Evolutionary conservation across 2,797 vertebrate species (phyloP), one percentile per base, ranked within the genome.

Genomic region (Mastacembelus armatus): DNA sequence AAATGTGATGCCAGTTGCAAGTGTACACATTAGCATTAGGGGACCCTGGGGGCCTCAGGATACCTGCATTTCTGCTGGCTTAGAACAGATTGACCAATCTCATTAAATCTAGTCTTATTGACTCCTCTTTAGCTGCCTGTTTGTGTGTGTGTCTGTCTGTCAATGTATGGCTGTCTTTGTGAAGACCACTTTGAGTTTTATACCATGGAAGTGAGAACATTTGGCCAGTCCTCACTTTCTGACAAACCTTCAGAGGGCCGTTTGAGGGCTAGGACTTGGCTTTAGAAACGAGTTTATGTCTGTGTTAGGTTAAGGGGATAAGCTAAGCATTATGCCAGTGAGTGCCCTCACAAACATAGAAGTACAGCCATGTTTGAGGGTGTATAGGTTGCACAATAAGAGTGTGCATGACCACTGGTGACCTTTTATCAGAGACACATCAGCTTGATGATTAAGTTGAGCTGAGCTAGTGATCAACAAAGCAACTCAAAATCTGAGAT

Each of bases 61-160:
- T 71, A 71, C 66, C 48, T 78, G 56, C 38, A 47, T 52, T 71
- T 75, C 79, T 77, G 58, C 68, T 61, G 71, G 44, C 74, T 74
- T 68, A 60, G 73, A 44, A 84, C 64, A 43, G 56, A 86, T 81
- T 62, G 57, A 74, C 71, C 74, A 33, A 67, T 70, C 83, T 85
- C 59, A 75, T 85, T 85, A 85, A 80, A 61, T 77, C 62, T 65
- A 63, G 51, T 71, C 76, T 58, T 86, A 89, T 78, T 77, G 88
- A 88, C 80, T 83, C 52, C 29, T 47, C 40, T 62, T 40, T 45
- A 47, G 51, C 27, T 50, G 19, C 11, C 36, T 50, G 38, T 29
- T 48, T 27, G 18, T 55, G 22, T 74, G 21, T 60, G 40, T 26
- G 22, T n/a, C n/a, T n/a, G n/a, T n/a, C n/a, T n/a, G n/a, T n/a